Percentiles rank a stretch among this genome's conserved stretches.
phyloP scores from a whole-genome alignment of 2,113 vertebrate species.

The Tichodroma muraria region DNA sequence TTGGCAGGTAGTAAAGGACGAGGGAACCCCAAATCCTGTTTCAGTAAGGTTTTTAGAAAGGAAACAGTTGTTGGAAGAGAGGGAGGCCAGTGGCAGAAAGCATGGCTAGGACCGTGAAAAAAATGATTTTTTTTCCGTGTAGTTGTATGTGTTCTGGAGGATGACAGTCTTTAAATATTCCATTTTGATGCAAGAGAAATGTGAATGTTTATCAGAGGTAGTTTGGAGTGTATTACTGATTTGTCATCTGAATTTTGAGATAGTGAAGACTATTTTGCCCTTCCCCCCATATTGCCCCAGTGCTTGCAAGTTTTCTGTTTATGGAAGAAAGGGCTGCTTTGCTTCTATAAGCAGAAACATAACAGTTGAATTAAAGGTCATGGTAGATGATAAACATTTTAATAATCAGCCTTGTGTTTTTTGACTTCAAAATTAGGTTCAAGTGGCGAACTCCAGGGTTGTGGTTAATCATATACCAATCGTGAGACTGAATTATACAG shows the following conservation, averaged over 20 bases:
- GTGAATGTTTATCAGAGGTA: not conserved
- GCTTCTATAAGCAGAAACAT: not conserved
- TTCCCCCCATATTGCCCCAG: rapidly evolving
- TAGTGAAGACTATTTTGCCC: not conserved
- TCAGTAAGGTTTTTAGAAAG: not conserved
- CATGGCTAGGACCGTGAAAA: not conserved
- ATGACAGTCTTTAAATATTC: not conserved
- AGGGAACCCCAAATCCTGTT: not conserved
- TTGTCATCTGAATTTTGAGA: not conserved
- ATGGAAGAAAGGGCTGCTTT: not conserved
- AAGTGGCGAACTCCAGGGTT: not conserved
- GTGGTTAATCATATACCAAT: not conserved
- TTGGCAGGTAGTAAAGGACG: not conserved
- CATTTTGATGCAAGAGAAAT: not conserved
- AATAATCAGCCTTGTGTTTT: not conserved
- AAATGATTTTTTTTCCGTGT: not conserved
- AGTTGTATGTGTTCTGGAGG: not conserved
- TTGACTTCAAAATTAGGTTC: not conserved
- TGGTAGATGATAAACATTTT: not conserved
- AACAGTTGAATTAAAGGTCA: not conserved
- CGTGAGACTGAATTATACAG: not conserved
- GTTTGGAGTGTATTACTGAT: not conserved
- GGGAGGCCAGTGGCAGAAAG: not conserved
- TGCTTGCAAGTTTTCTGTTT: not conserved
- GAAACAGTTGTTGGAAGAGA: not conserved